Evolutionary conservation across 92 coral and sea anemone species (phyloP).

Genomic region (Phenganax stokvisi): DNA sequence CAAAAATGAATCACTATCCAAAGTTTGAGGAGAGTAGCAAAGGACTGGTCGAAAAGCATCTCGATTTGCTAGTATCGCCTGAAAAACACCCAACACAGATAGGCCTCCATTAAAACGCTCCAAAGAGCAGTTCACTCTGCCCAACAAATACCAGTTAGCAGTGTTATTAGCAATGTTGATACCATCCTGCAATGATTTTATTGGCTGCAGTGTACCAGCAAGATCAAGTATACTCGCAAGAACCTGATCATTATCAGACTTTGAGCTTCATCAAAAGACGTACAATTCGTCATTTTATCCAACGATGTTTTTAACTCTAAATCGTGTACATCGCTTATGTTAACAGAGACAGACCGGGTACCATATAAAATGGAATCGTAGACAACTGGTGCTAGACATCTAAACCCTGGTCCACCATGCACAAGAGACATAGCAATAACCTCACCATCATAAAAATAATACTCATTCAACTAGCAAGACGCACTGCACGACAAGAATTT

Average conservation of each 20-base stretch:
- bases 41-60: background rate
- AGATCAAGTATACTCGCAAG: conserved; percentile 50
- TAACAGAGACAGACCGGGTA: conserved; percentile 16
- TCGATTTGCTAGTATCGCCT: background rate
- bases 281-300: conserved; percentile 1
- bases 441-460: conserved; percentile 26
- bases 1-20: no score
- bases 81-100: background rate
- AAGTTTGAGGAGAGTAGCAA: background rate
- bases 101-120: conserved; percentile 43
- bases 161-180: conserved; percentile 33
- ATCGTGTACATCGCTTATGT: conserved; percentile 29
- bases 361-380: background rate
- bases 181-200: conserved; percentile 45
- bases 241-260: conserved; percentile 31
- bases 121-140: conserved; percentile 48
- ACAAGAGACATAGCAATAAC: conserved; percentile 29
- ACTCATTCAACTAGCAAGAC: background rate
- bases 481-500: conserved; percentile 16
- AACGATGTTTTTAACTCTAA: conserved; percentile 11
- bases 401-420: conserved; percentile 29
- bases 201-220: conserved; percentile 54
- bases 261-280: conserved; percentile 25
- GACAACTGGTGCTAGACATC: background rate
- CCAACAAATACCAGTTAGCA: conserved; percentile 53